These are phyloP conservation scores for Archilochus colubris DNA, from an alignment of 2,113 vertebrate species.

Conservation along the genomic window DNA sequence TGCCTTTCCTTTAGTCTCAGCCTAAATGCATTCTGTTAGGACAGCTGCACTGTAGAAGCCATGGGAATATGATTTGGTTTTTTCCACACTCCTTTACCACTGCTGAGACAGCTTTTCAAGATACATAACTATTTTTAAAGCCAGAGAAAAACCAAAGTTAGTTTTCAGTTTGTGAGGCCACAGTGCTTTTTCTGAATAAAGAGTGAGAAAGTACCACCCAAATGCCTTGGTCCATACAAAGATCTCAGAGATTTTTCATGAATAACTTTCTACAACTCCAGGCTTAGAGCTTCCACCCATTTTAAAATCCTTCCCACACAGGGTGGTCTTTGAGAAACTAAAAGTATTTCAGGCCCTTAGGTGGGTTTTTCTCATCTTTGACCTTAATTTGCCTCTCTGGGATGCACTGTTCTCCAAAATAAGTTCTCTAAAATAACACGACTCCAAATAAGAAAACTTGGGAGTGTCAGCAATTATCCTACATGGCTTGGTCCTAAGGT, in stretches of 20 bases:
- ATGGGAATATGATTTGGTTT: neutral
- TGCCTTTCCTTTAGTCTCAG: neutral
- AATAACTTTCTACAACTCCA: slow-evolving; percentile 44
- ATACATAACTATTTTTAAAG: neutral
- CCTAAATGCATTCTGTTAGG: slow-evolving; percentile 1
- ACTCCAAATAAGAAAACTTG: neutral
- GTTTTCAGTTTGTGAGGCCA: slow-evolving; percentile 23
- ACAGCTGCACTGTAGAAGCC: slow-evolving; percentile 40
- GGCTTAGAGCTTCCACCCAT: slow-evolving; percentile 23
- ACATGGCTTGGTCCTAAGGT: neutral
- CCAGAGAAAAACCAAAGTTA: neutral
- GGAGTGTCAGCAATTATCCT: neutral
- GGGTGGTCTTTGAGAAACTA: slow-evolving; percentile 29
- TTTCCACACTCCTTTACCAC: neutral
- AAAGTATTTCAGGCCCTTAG: slow-evolving; percentile 25
- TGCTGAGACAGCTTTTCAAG: slow-evolving; percentile 52
- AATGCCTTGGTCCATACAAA: neutral
- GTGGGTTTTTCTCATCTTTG: slow-evolving; percentile 15
- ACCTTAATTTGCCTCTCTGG: slow-evolving; percentile 18
- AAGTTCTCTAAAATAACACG: neutral
- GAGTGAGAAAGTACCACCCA: slow-evolving; percentile 17
- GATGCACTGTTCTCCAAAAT: neutral
- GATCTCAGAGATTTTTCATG: slow-evolving; percentile 13
- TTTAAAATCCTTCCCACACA: slow-evolving; percentile 23
- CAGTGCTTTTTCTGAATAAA: neutral